Evolutionary conservation across 2,113 vertebrate species (phyloP), one percentile per base, ranked within the genome.

Genomic region (Rhodinocichla rosea): DNA sequence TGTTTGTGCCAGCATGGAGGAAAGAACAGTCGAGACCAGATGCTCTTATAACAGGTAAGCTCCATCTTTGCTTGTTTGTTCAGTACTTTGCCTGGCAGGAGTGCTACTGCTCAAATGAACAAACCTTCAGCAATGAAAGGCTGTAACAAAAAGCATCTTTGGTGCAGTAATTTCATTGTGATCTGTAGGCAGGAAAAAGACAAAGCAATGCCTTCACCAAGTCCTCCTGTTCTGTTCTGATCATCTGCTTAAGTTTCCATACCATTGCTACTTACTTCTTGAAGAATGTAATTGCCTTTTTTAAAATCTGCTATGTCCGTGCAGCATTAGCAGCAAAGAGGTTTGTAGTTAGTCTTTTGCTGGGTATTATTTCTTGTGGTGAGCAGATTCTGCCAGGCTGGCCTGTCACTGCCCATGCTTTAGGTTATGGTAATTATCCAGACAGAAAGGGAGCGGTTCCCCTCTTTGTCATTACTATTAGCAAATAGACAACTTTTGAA

Each of bases 1-100:
- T 99, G 89, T 99, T 99, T 95, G 99, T 99, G n/a, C 99, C 99
- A 32, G 99, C 99, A 0, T 99, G 99, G 99, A 99, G 99, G 87
- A 99, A 99, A 93, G 99, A 99, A 87, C 99, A 99, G 92, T 99
- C 99, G 0, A 98, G 99, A 44, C 99, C 99, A 2, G 99, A 99
- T 60, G 99, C 99, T 39, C 99, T 99, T 8, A 99, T 99, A 89
- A 99, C 99, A 98, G 99, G 99, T 99, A 69, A 98, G 95, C 50
- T 76, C 24, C 28, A 1, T 52, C 17, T 62, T 74, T 10, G 4
- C 17, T 63, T 27, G 14, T 59, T 87, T n/a, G 21, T 62, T 64
- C 39, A 76, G 15, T 53, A 12, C 20, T 76, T 83, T 88, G 44
- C 42, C 13, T 26, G 59, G 37, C 13, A n/a, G 7, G 11, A 78